Evolutionary conservation across 2,113 vertebrate species (phyloP).

Genomic region (Zosterops pallidus): DNA sequence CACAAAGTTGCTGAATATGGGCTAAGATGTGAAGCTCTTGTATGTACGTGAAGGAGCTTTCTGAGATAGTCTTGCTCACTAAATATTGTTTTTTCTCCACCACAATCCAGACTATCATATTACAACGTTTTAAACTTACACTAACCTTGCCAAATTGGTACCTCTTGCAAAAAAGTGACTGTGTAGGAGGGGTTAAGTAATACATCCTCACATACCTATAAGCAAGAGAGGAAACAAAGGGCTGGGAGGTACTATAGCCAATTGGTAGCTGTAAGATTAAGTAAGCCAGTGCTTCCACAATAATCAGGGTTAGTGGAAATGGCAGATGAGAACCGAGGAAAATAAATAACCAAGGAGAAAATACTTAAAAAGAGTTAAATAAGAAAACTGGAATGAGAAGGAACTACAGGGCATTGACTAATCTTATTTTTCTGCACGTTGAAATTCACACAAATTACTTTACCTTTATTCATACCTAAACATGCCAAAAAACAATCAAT

Average conservation of each 20-base stretch:
- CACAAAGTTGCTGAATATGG: constrained; percentile 80
- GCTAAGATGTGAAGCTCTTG: constrained; percentile 62
- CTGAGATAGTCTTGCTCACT: constrained; percentile 10
- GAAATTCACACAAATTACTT: background rate
- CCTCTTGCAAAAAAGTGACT: background rate
- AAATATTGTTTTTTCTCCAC: background rate
- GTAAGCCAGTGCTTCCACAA: background rate
- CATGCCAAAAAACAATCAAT: background rate
- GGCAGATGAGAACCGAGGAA: background rate
- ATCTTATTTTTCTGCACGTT: background rate
- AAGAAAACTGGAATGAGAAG: background rate
- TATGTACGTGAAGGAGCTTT: constrained; percentile 40
- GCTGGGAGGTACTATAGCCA: background rate
- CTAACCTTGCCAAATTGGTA: constrained; percentile 27
- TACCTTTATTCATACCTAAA: background rate
- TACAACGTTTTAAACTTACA: background rate
- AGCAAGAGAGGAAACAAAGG: constrained; percentile 13
- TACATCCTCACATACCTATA: background rate
- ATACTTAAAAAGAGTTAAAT: background rate
- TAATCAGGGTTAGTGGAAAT: background rate
- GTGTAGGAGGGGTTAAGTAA: background rate
- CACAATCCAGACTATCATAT: background rate
- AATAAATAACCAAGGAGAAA: background rate
- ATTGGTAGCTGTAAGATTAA: background rate
- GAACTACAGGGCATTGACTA: background rate